Evolutionary conservation across 2,888 invertebrate species (phyloP).

Genomic region (Scaptodrosophila latifasciaeformis): DNA sequence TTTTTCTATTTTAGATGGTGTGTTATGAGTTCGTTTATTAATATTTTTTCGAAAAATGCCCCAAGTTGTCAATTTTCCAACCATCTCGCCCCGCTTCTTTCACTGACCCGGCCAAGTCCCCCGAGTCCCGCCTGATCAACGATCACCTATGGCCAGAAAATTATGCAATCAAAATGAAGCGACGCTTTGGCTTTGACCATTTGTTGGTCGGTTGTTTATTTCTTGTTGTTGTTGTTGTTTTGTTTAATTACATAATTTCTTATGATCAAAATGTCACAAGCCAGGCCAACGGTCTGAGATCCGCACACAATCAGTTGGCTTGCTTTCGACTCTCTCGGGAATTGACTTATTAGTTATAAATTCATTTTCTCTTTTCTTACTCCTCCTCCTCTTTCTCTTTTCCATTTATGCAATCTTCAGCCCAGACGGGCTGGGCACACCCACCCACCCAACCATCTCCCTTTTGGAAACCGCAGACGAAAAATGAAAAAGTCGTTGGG

Average conservation of each 20-base stretch:
- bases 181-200: too few relatives aligned
- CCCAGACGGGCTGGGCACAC: too few relatives aligned
- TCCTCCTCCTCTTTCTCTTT: not conserved
- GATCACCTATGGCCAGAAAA: constrained; percentile 16
- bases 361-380: constrained; percentile 31
- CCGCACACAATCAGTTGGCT: not conserved
- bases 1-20: too few relatives aligned
- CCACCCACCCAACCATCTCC: not conserved
- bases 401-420: constrained; percentile 37
- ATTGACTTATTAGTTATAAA: constrained; percentile 57
- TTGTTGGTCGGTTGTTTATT: not conserved
- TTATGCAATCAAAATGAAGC: constrained; percentile 12
- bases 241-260: constrained; percentile 21
- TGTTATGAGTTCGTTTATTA: too few relatives aligned
- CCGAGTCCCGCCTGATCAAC: not conserved
- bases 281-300: constrained; percentile 55
- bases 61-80: too few relatives aligned
- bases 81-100: too few relatives aligned
- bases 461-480: too few relatives aligned
- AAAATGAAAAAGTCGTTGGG: constrained; percentile 2
- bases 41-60: too few relatives aligned
- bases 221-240: not conserved
- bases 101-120: not conserved
- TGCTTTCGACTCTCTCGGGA: constrained; percentile 3
- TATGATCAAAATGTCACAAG: constrained; percentile 61